A percentile compares a stretch with the other conserved stretches of the same genome.
phyloP scores from a whole-genome alignment of 2,113 vertebrate genomes.

The Salvelinus namaycush region DNA sequence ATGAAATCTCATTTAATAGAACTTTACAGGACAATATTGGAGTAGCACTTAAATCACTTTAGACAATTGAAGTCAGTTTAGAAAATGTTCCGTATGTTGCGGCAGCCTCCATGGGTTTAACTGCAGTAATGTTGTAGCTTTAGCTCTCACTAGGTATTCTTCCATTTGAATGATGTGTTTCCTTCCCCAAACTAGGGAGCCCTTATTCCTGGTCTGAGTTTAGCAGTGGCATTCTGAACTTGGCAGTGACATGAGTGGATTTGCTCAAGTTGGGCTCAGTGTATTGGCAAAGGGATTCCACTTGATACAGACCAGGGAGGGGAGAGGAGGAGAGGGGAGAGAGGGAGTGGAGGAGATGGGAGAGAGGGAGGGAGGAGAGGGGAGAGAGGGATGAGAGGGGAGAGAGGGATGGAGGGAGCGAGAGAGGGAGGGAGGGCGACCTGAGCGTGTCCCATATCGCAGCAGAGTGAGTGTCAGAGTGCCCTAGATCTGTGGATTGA shows the following conservation, averaged over 20 bases:
- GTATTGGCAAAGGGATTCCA: constrained; percentile 57
- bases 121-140: no score
- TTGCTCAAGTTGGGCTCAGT: constrained; percentile 63
- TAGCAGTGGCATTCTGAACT: constrained; percentile 29
- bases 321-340: no score
- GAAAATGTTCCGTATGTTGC: no score
- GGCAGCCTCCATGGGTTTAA: no score
- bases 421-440: not conserved
- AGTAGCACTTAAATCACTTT: no score
- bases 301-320: constrained; percentile 45
- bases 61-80: no score
- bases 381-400: no score
- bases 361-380: no score
- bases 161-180: constrained; percentile 5
- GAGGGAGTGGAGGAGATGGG: no score
- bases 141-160: no score
- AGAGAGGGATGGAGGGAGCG: no score
- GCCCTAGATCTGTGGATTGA: constrained; percentile 57
- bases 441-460: constrained; percentile 53
- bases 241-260: constrained; percentile 48
- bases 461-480: constrained; percentile 53
- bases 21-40: not conserved
- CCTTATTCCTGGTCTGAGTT: constrained; percentile 22
- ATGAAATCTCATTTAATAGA: constrained; percentile 60
- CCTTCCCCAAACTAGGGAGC: no score